Conservation (phyloP, 2,797 vertebrate species). For the Neosilurus hyrtlii region DNA sequence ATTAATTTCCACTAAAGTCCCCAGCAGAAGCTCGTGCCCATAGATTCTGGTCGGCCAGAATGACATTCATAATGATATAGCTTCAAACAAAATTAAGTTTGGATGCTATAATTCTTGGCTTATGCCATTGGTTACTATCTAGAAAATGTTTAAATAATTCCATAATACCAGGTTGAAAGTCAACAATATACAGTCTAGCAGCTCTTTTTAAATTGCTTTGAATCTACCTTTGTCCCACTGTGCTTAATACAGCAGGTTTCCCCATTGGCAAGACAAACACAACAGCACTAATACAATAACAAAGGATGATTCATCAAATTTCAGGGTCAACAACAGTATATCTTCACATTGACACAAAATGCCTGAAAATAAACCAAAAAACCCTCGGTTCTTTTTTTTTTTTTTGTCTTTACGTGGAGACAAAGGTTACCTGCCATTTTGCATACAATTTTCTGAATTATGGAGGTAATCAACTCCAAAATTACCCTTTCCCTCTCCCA, state of each 20-base stretch:
- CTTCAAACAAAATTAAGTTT: neutral
- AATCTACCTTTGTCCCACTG: neutral
- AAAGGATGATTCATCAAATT: neutral
- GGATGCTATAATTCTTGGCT: neutral
- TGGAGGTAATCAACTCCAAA: neutral
- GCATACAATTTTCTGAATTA: neutral
- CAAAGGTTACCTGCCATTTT: neutral
- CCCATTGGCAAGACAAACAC: neutral
- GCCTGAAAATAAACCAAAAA: neutral
- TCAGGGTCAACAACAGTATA: neutral
- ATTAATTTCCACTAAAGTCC: neutral
- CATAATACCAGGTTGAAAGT: neutral
- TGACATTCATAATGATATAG: slow-evolving; percentile 3
- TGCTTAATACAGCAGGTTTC: neutral
- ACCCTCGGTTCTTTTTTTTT: neutral
- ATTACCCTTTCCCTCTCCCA: neutral
- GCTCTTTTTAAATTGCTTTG: neutral
- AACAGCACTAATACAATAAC: neutral
- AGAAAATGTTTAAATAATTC: neutral
- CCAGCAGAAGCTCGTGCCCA: neutral
- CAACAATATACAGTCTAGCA: neutral
- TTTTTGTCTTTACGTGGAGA: neutral
- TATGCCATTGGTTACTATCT: neutral
- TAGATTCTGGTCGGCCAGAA: neutral
- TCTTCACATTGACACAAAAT: neutral